Evolutionary conservation across 2,888 invertebrate genomes (phyloP), one percentile per base, ranked within the genome.

Genomic region (Adelognathus sp.): DNA sequence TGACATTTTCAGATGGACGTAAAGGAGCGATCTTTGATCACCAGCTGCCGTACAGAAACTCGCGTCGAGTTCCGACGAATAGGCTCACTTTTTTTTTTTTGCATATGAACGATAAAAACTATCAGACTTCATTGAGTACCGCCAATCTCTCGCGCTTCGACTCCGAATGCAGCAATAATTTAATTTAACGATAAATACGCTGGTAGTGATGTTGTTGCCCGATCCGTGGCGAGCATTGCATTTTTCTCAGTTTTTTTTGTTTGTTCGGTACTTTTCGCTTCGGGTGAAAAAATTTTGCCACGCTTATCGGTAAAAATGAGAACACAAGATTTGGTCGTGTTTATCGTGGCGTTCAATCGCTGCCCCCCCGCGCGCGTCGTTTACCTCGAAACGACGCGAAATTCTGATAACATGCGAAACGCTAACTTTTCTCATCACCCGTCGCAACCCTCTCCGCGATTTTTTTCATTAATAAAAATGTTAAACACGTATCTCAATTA

Each of bases 401-500:
- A 50, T 50, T 50, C 9, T 21, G 2, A 21, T 24, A 50, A 24
- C 21, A 24, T 50, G 33, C 21, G 21, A 36, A 21, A 39, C 41
- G 11, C 21, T n/a, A 63, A 46, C 3, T 9, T 60, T 64, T 14
- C 2, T 61, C 16, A 2, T n/a, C n/a, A n/a, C n/a, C n/a, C n/a
- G n/a, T n/a, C n/a, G n/a, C n/a, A n/a, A n/a, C n/a, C n/a, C n/a
- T n/a, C n/a, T n/a, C n/a, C n/a, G n/a, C n/a, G n/a, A n/a, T 36
- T 58, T 14, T 4, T 21, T 64, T 29, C 11, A 9, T 64, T 50
- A 33, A 21, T 61, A 56, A 50, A 64, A 73, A 81, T 73, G 72
- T 74, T 67, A 74, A 81, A 78, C 81, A 78, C 61, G 70, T 76
- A 76, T 67, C 63, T n/a, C n/a, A 46, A 64, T 80, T 81, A 79